These are phyloP conservation scores for Aphodius granarius DNA, from an alignment of 2,888 invertebrate genomes.

Conservation along the genomic window DNA sequence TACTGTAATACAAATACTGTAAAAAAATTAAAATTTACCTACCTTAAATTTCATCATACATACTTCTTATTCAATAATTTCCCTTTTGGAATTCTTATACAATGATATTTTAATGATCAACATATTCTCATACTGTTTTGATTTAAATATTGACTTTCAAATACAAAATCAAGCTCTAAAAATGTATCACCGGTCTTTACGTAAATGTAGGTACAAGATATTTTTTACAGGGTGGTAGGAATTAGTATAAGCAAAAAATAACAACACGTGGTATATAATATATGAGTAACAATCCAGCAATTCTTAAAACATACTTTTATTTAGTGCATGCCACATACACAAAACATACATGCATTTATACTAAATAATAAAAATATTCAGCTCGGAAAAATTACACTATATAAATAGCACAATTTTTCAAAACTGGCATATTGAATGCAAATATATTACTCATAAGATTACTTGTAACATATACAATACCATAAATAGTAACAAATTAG, in stretches of 20 bases:
- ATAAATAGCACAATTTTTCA: not conserved
- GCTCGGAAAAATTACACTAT: not conserved
- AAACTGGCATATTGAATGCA: conserved; percentile 1
- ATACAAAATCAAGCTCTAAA: not conserved
- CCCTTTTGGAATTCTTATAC: not conserved
- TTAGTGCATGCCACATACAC: conserved; percentile 41
- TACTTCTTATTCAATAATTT: not conserved
- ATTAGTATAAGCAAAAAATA: not conserved
- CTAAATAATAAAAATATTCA: conserved; percentile 11
- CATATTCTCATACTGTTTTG: not conserved
- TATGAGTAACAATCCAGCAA: not conserved
- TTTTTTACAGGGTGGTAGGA: not conserved
- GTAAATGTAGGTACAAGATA: not conserved
- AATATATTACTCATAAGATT: not conserved
- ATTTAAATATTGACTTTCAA: not conserved
- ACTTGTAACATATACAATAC: not conserved
- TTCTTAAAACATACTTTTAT: conserved; percentile 14
- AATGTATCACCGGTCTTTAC: not conserved
- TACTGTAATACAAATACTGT: not conserved
- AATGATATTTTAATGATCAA: not conserved
- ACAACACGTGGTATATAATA: not conserved
- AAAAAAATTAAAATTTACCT: not conserved
- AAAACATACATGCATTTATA: conserved; percentile 27
- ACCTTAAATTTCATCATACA: not conserved
- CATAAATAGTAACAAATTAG: not conserved